Conservation (phyloP, 1,140 invertebrate species). For the Papilio aristodemus region DNA sequence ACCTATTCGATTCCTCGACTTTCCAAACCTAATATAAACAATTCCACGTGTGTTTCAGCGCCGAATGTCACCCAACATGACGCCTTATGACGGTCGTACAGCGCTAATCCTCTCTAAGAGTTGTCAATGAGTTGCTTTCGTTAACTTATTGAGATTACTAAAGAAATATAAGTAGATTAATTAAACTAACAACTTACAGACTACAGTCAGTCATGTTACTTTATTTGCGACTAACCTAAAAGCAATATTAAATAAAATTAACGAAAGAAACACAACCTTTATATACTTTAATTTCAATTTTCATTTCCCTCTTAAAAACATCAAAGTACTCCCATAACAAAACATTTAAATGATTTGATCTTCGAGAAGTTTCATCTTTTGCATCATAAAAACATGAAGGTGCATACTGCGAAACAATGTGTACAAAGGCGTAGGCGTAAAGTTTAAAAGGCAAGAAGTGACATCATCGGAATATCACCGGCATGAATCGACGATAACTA, state of each 20-base stretch:
- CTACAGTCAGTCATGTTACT: too few relatives aligned
- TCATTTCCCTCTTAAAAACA: too few relatives aligned
- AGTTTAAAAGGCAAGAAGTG: conserved; percentile 19
- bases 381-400: not conserved
- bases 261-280: too few relatives aligned
- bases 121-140: conserved; percentile 6
- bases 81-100: not conserved
- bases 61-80: conserved; percentile 21
- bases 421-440: conserved; percentile 17
- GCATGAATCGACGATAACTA: conserved; percentile 31
- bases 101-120: not conserved
- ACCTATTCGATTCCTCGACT: conserved; percentile 55
- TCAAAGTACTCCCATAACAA: too few relatives aligned
- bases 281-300: too few relatives aligned
- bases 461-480: conserved; percentile 26
- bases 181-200: too few relatives aligned
- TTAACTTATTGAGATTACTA: not conserved
- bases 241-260: too few relatives aligned
- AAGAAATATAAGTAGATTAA: not conserved
- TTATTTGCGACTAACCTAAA: too few relatives aligned
- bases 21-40: conserved; percentile 30
- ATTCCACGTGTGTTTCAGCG: conserved; percentile 21
- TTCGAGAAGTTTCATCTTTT: not conserved
- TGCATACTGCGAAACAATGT: conserved; percentile 8
- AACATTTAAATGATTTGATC: too few relatives aligned